Evolutionary conservation across 2,113 vertebrate species (phyloP), one percentile per base, ranked within the genome.

Genomic region (Rattus rattus): DNA sequence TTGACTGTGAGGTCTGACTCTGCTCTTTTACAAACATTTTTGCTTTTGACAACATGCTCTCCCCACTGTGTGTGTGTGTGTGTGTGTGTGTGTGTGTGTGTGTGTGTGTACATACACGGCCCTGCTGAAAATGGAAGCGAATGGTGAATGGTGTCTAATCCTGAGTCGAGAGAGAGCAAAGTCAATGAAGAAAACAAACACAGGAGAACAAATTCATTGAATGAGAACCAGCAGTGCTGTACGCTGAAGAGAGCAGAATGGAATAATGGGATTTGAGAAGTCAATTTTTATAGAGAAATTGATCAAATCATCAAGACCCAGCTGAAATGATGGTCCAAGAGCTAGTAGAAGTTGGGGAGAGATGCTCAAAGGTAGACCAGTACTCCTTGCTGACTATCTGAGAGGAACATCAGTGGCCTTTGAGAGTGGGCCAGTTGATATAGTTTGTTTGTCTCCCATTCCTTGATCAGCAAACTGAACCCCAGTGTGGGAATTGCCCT

Each of bases 351-450:
- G 5, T 59, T 1, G 2, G 30, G 20, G 17, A 85, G 33, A 24
- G 19, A 16, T 10, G 11, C 19, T 10, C 1, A 10, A 8, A 24
- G 10, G 39, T 43, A 7, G 1, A 54, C 19, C 2, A 0, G 0
- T 7, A 12, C 8, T 28, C n/a, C 3, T 0, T 8, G 0, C 2
- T 26, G 17, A 19, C 3, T 36, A n/a, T 13, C 39, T 39, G 13
- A 24, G 22, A 10, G 10, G n/a, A 1, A 14, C 0, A 0, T 2
- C 3, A 2, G 0, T 0, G 12, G 54, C 24, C 70, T 9, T 5
- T 30, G 30, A 49, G 2, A 9, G 13, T 14, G 9, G 11, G 26
- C 1, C 2, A n/a, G 30, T 36, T 33, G 39, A 30, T 1, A 11
- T 33, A 14, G 7, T 5, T 17, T 4, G 1, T 52, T 14, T 84